Percentiles rank a stretch among this genome's conserved stretches.
Evolutionary conservation across 2,113 vertebrate species (phyloP).

Genomic region (Campylomormyrus numenius): DNA sequence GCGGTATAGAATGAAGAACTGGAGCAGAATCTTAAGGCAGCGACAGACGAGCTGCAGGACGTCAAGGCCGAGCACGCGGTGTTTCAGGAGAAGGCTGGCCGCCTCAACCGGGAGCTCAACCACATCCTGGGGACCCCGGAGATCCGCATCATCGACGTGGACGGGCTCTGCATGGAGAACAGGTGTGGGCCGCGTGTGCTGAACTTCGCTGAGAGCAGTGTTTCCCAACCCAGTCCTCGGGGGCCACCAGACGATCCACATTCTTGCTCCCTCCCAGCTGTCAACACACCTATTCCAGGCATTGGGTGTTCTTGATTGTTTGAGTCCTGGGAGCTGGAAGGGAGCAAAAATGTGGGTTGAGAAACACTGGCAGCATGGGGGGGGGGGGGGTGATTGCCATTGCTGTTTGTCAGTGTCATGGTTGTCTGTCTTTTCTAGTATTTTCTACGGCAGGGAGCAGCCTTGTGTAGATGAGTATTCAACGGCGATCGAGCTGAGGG

Average conservation of each 20-base stretch:
- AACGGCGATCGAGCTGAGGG: background rate
- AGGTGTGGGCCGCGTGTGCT: constrained; percentile 54
- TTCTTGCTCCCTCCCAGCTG: background rate
- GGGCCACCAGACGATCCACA: background rate
- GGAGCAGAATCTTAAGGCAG: constrained; percentile 75
- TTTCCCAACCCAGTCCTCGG: background rate
- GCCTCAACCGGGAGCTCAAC: constrained; percentile 88
- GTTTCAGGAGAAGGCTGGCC: constrained; percentile 86
- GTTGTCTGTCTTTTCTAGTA: background rate
- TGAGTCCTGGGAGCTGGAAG: background rate
- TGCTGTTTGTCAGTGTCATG: background rate
- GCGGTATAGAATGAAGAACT: constrained; percentile 75
- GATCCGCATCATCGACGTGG: constrained; percentile 80
- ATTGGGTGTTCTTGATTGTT: background rate
- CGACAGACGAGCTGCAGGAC: constrained; percentile 85
- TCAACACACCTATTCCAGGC: background rate
- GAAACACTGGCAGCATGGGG: background rate
- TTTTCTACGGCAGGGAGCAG: background rate
- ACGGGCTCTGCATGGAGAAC: constrained; percentile 95
- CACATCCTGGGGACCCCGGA: constrained; percentile 81
- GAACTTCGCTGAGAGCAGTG: background rate
- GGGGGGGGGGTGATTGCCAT: background rate
- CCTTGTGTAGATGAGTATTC: background rate
- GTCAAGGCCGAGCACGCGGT: constrained; percentile 79
- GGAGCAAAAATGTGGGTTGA: background rate